These are phyloP conservation scores for Eristalinus aeneus DNA, from an alignment of 2,888 invertebrate species.

Conservation along the genomic window DNA sequence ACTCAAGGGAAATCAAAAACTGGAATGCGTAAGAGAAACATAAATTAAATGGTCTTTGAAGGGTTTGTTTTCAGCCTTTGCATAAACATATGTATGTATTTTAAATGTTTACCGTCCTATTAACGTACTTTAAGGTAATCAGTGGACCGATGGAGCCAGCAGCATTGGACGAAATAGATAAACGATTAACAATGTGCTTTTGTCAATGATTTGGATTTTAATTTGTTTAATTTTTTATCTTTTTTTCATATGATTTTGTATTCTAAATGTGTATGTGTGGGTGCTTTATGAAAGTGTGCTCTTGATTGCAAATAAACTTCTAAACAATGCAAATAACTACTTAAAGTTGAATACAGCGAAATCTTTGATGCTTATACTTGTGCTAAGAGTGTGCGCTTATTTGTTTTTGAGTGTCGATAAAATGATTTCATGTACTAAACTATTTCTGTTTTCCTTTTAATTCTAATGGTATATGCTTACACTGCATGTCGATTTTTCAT, in stretches of 20 bases:
- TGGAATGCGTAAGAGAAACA: conserved; percentile 3
- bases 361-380: conserved; percentile 8
- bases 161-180: conserved; percentile 59
- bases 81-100: conserved; percentile 4
- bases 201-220: conserved; percentile 23
- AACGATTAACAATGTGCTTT: conserved; percentile 26
- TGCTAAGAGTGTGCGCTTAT: conserved; percentile 7
- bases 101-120: conserved; percentile 24
- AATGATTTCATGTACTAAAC: conserved; percentile 1
- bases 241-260: conserved; percentile 8
- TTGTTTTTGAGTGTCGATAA: conserved; percentile 39
- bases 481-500: neutral
- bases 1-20: conserved; percentile 2
- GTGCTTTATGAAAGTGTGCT: conserved; percentile 33
- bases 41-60: conserved; percentile 53
- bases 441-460: neutral
- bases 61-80: conserved; percentile 17
- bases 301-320: conserved; percentile 62
- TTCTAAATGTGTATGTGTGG: conserved; percentile 38
- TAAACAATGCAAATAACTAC: conserved; percentile 62
- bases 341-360: conserved; percentile 19
- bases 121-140: conserved; percentile 53
- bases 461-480: neutral
- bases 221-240: neutral
- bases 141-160: conserved; percentile 45